Conservation (phyloP, 2,888 invertebrate species). For the Clepsis dumicolana region DNA sequence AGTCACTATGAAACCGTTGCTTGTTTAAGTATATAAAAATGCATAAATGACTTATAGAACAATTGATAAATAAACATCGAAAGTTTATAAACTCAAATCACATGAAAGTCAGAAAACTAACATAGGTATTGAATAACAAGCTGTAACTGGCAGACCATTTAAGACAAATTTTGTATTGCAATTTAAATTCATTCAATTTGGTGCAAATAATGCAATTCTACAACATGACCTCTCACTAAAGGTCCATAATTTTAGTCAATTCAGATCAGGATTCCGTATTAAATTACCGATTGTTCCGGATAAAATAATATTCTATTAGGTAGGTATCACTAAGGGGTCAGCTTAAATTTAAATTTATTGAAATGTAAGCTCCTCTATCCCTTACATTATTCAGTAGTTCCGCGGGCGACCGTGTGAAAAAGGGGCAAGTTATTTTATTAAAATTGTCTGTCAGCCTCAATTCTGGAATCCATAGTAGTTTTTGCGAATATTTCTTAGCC, state of each 20-base stretch:
- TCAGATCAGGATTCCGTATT: not conserved
- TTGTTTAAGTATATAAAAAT: no score
- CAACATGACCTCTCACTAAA: no score
- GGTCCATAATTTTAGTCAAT: not conserved
- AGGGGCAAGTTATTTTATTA: not conserved
- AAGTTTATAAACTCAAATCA: no score
- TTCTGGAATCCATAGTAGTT: not conserved
- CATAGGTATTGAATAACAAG: no score
- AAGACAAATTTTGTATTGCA: no score
- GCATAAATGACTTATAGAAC: no score
- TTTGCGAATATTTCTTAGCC: not conserved
- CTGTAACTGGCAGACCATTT: no score
- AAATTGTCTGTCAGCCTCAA: not conserved
- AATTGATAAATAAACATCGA: no score
- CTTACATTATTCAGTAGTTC: slow-evolving; percentile 17
- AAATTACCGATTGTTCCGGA: not conserved
- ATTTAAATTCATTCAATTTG: no score
- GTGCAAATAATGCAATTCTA: no score
- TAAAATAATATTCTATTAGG: not conserved
- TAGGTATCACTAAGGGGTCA: not conserved
- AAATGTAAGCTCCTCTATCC: slow-evolving; percentile 8
- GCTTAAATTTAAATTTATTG: slow-evolving; percentile 11
- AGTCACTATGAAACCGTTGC: no score
- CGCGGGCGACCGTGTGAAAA: not conserved
- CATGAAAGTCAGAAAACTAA: no score